Percentiles rank a stretch among this genome's conserved stretches.
phyloP scores from a whole-genome alignment of 2,888 invertebrate genomes.

The Digitonthophagus gazella region DNA sequence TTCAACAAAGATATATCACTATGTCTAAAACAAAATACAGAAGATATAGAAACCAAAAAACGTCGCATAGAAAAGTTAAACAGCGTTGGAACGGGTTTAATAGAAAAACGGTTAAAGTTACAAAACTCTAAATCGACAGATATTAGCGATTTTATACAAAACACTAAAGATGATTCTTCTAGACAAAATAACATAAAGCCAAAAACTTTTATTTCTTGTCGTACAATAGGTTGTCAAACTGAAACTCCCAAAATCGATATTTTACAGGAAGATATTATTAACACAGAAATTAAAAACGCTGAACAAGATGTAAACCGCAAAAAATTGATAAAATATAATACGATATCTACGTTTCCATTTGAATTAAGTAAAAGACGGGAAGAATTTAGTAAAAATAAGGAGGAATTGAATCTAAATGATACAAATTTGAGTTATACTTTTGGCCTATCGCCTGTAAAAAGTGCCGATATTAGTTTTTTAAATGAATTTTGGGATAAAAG shows the following conservation, averaged over 20 bases:
- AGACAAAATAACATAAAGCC: neutral
- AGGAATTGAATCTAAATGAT: no score
- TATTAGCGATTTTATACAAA: no score
- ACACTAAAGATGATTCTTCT: no score
- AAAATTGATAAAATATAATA: no score
- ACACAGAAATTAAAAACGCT: neutral
- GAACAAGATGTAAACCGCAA: no score
- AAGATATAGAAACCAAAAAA: constrained; percentile 6
- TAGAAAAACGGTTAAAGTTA: constrained; percentile 15
- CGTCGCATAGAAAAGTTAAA: constrained; percentile 23
- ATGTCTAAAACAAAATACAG: neutral
- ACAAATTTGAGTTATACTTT: neutral
- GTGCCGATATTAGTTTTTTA: neutral
- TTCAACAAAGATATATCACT: neutral
- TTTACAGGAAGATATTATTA: neutral
- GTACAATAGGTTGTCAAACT: neutral
- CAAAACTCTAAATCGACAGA: no score
- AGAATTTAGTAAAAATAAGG: no score
- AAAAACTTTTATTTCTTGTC: neutral
- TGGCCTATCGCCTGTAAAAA: neutral
- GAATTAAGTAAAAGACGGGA: no score
- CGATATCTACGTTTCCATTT: no score
- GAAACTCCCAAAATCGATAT: neutral
- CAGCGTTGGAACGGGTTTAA: constrained; percentile 20
- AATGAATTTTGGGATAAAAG: neutral